Evolutionary conservation across 1,140 invertebrate genomes (phyloP).

Genomic region (Halesus radiatus): DNA sequence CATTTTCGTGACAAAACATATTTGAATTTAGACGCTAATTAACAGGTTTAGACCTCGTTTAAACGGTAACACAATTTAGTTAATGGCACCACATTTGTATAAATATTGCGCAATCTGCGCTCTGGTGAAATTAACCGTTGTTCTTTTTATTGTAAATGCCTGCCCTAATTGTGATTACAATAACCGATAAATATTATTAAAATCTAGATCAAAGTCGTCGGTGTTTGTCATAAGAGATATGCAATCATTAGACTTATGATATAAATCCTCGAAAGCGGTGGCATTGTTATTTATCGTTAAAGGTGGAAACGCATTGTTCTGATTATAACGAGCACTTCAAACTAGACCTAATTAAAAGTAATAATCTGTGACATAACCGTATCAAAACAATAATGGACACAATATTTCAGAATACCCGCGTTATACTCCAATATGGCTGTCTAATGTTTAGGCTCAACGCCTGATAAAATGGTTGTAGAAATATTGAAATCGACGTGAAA

Average conservation of each 20-base stretch:
- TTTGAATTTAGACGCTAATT: slow-evolving; percentile 26
- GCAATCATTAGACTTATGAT: not conserved
- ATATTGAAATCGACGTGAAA: not conserved
- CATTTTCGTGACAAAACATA: slow-evolving; percentile 31
- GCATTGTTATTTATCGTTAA: too few species aligned
- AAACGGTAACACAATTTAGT: slow-evolving; percentile 2
- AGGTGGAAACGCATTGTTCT: too few species aligned
- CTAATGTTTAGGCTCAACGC: not conserved
- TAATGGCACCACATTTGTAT: slow-evolving; percentile 18
- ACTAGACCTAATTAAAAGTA: too few species aligned
- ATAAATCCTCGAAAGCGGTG: not conserved
- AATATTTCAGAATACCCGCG: not conserved
- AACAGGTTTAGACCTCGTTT: slow-evolving; percentile 13
- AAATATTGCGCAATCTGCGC: slow-evolving; percentile 11
- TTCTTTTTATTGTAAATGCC: not conserved
- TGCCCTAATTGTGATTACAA: slow-evolving; percentile 15
- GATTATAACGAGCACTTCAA: too few species aligned
- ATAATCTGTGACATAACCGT: too few species aligned
- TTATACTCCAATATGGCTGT: not conserved
- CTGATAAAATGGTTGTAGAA: not conserved
- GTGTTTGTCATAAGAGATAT: slow-evolving; percentile 13
- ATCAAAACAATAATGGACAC: too few species aligned
- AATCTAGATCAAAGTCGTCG: slow-evolving; percentile 15
- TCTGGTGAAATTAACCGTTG: slow-evolving; percentile 7
- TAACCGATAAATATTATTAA: slow-evolving; percentile 24